Evolutionary conservation across 2,797 vertebrate species (phyloP).

Genomic region (Siniperca obscura): DNA sequence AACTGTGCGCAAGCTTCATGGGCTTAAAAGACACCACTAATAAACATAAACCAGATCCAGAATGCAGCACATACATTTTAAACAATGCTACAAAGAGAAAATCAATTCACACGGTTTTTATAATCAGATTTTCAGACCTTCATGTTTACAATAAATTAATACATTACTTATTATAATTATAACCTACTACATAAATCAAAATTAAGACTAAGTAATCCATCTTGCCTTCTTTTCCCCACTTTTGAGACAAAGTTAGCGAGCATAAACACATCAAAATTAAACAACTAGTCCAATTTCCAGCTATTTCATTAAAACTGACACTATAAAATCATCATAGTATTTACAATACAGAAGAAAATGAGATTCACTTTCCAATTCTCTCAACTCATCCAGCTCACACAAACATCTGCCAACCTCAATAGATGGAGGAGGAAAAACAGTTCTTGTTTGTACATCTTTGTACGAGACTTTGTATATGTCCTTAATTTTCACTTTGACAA

Average conservation of each 20-base stretch:
- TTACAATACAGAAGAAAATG: not conserved
- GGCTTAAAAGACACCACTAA: slow-evolving; percentile 23
- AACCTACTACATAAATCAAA: not conserved
- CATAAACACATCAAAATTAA: not conserved
- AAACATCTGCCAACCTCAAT: slow-evolving; percentile 7
- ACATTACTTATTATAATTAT: not conserved
- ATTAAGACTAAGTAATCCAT: not conserved
- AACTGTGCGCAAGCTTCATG: slow-evolving; percentile 1
- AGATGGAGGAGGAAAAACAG: not conserved
- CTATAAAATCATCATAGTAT: not conserved
- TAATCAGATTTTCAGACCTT: not conserved
- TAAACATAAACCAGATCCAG: slow-evolving; percentile 54
- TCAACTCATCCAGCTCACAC: not conserved
- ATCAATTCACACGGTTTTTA: not conserved
- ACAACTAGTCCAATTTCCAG: not conserved
- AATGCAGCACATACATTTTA: slow-evolving; percentile 7
- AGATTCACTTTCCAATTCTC: not conserved
- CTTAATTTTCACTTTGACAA: not conserved
- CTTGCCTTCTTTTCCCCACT: not conserved
- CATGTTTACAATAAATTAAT: not conserved
- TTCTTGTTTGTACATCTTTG: slow-evolving; percentile 10
- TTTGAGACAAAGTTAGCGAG: not conserved
- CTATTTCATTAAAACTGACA: not conserved
- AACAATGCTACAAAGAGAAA: slow-evolving; percentile 13
- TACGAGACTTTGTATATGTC: not conserved